Percentiles rank a stretch among this genome's conserved stretches.
Evolutionary conservation across 37 sponge, comb jelly and placozoan genomes (phyloP).

Genomic region (Dysidea cf. avara): DNA sequence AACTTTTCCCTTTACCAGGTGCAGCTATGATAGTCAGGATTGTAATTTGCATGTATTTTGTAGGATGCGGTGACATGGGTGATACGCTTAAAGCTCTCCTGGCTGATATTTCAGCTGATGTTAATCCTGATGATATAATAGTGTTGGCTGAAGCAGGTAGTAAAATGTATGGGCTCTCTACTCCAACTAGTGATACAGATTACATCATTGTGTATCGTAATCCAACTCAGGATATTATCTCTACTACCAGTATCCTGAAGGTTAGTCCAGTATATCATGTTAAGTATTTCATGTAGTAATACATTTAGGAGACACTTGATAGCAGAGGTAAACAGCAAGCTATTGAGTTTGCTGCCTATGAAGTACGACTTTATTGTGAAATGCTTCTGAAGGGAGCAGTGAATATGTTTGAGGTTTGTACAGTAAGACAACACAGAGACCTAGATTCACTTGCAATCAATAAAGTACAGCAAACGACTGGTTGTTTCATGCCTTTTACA

Average conservation of each 20-base stretch:
- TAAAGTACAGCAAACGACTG: no score
- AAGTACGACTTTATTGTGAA: constrained; percentile 63
- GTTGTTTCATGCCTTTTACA: no score
- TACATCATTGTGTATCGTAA: constrained; percentile 64
- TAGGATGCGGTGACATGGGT: no score
- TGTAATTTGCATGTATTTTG: neutral
- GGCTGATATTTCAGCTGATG: no score
- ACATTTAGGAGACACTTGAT: constrained; percentile 47
- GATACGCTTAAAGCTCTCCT: no score
- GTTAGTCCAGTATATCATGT: no score
- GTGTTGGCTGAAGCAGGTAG: constrained; percentile 55
- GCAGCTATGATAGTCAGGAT: no score
- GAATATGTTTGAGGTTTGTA: constrained; percentile 57
- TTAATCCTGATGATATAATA: constrained; percentile 37
- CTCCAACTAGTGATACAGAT: constrained; percentile 71
- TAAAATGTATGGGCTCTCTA: constrained; percentile 58
- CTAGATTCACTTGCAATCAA: no score
- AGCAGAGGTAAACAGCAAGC: constrained; percentile 51
- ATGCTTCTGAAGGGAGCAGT: constrained; percentile 79
- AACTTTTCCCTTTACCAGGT: constrained; percentile 1
- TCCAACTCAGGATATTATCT: constrained; percentile 23
- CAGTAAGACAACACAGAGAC: no score
- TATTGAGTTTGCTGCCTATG: constrained; percentile 62
- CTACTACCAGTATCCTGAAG: no score
- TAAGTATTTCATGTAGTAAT: neutral